A percentile compares a stretch with the other conserved stretches of the same genome.
Evolutionary conservation across 2,113 vertebrate genomes (phyloP).

Genomic region (Isichthys henryi): DNA sequence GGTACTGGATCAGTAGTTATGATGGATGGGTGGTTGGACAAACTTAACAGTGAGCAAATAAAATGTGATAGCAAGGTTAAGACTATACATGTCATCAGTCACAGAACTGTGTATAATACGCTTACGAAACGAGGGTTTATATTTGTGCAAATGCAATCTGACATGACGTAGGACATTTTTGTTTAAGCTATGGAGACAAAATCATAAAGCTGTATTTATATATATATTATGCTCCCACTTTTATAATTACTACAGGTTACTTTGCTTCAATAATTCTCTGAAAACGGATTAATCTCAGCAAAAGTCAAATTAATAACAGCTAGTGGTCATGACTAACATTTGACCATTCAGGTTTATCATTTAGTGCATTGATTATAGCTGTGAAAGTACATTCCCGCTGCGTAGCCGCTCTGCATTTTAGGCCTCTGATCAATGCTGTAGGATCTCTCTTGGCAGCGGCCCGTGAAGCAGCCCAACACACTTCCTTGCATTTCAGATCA

Average conservation of each 20-base stretch:
- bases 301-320: constrained; percentile 7
- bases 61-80: not conserved
- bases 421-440: too few relatives aligned
- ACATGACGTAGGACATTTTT: not conserved
- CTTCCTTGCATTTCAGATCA: not conserved
- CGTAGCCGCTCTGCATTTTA: not conserved
- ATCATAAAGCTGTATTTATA: not conserved
- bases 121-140: not conserved
- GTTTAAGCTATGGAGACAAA: not conserved
- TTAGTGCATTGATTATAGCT: constrained; percentile 11
- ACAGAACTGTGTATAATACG: not conserved
- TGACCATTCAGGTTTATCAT: not conserved
- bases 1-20: not conserved
- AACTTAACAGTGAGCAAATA: not conserved
- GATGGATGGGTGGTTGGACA: not conserved
- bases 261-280: not conserved
- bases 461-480: not conserved
- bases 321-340: not conserved
- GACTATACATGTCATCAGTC: not conserved
- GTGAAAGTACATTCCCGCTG: not conserved
- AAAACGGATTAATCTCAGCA: not conserved
- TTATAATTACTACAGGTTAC: not conserved
- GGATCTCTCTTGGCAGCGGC: not conserved
- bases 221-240: not conserved
- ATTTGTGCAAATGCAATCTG: not conserved